phyloP scores from a whole-genome alignment of 2,797 vertebrate genomes.

The Petrocephalus sullivani region DNA sequence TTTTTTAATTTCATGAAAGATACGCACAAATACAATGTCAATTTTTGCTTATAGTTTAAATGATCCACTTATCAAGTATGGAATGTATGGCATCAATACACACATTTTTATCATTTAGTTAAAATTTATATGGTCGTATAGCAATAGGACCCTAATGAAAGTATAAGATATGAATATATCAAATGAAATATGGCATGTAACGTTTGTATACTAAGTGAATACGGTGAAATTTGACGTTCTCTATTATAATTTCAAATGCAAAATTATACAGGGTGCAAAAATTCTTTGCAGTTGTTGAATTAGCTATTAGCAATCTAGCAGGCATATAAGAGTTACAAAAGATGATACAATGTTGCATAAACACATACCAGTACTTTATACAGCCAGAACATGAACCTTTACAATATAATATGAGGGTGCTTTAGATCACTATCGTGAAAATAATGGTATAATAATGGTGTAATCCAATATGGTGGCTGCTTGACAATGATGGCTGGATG shows the following conservation, averaged over 20 bases:
- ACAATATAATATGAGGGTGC: not conserved
- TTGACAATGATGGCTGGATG: not conserved
- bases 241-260: not conserved
- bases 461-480: not conserved
- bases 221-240: not conserved
- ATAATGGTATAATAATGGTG: not conserved
- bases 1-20: slow-evolving; percentile 73
- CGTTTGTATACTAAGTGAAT: not conserved
- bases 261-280: not conserved
- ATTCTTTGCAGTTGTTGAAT: not conserved
- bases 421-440: not conserved
- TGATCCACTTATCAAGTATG: slow-evolving; percentile 57
- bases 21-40: slow-evolving; percentile 80
- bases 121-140: not conserved
- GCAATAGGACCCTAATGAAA: not conserved
- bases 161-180: not conserved
- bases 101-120: slow-evolving; percentile 17
- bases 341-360: not conserved
- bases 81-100: slow-evolving; percentile 43
- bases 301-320: not conserved
- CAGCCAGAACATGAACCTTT: not conserved
- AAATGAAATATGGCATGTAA: not conserved
- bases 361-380: slow-evolving; percentile 18
- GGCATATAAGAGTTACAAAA: not conserved
- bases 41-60: slow-evolving; percentile 68